These are phyloP conservation scores for Plusia festucae DNA, from an alignment of 2,888 invertebrate genomes.

Conservation along the genomic window DNA sequence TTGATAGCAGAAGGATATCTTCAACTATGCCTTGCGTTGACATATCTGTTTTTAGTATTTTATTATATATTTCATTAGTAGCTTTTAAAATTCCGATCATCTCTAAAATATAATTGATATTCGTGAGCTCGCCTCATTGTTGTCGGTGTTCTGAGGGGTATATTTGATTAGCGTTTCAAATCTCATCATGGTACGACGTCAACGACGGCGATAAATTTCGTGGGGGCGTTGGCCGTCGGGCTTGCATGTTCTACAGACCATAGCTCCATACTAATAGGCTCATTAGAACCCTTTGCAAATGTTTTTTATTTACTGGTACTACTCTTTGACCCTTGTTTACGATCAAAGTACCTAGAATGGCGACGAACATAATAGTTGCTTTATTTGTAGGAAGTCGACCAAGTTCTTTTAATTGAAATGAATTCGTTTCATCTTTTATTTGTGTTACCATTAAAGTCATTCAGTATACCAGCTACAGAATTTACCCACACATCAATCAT, in stretches of 20 bases:
- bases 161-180: conserved; percentile 72
- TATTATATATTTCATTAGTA: too few species aligned
- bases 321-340: conserved; percentile 74
- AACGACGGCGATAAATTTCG: conserved; percentile 70
- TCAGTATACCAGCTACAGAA: conserved; percentile 50
- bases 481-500: conserved; percentile 45
- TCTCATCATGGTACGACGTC: conserved; percentile 69
- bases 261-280: conserved; percentile 73
- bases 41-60: too few species aligned
- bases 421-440: conserved; percentile 66
- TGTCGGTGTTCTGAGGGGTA: conserved; percentile 52
- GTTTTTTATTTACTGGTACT: conserved; percentile 74
- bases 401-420: conserved; percentile 71
- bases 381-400: conserved; percentile 73
- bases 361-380: conserved; percentile 69
- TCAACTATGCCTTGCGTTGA: conserved; percentile 11
- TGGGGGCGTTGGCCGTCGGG: conserved; percentile 75
- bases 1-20: not conserved
- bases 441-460: conserved; percentile 59
- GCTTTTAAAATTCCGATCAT: conserved; percentile 51
- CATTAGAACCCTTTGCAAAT: conserved; percentile 76
- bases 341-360: conserved; percentile 69
- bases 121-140: conserved; percentile 51
- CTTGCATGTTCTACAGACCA: conserved; percentile 67
- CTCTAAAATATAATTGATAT: conserved; percentile 54